Percentiles rank a stretch among this genome's conserved stretches.
Conservation (phyloP, 2,888 invertebrate species). For the Ectobius pallidus region DNA sequence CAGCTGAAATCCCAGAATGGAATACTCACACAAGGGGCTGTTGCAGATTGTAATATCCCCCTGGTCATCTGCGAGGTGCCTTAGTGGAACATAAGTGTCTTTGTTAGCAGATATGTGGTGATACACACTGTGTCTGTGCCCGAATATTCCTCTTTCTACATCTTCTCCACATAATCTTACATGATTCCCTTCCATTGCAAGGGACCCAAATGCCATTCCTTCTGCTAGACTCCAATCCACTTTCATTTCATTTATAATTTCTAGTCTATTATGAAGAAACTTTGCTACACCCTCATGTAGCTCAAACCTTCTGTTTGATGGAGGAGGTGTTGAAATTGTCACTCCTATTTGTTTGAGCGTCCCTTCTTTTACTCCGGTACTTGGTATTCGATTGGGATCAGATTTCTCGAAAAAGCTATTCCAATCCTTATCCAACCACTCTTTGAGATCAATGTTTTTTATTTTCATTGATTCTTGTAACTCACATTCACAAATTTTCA, state of each 20-base stretch:
- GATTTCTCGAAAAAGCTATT: background rate
- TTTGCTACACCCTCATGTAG: conserved; percentile 46
- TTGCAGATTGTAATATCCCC: conserved; percentile 72
- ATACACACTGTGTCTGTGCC: conserved; percentile 77
- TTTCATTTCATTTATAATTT: background rate
- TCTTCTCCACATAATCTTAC: conserved; percentile 80
- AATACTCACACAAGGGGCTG: conserved; percentile 62
- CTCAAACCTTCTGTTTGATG: conserved; percentile 5
- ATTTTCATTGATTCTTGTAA: background rate
- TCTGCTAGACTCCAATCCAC: conserved; percentile 86
- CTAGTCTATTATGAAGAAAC: background rate
- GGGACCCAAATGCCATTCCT: conserved; percentile 75
- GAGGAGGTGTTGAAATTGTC: conserved; percentile 22
- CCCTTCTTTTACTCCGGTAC: conserved; percentile 7
- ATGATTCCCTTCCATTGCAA: conserved; percentile 76
- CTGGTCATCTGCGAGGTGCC: conserved; percentile 73
- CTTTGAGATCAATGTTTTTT: background rate
- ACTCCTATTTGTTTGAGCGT: conserved; percentile 17
- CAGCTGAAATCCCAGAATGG: conserved; percentile 75
- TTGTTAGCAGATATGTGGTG: conserved; percentile 78
- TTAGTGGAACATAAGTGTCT: conserved; percentile 69
- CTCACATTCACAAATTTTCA: background rate
- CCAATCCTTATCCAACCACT: background rate
- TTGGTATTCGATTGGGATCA: background rate
- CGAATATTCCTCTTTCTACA: conserved; percentile 84